phyloP scores from a whole-genome alignment of 2,888 invertebrate species.

The Ennomos quercinarius region DNA sequence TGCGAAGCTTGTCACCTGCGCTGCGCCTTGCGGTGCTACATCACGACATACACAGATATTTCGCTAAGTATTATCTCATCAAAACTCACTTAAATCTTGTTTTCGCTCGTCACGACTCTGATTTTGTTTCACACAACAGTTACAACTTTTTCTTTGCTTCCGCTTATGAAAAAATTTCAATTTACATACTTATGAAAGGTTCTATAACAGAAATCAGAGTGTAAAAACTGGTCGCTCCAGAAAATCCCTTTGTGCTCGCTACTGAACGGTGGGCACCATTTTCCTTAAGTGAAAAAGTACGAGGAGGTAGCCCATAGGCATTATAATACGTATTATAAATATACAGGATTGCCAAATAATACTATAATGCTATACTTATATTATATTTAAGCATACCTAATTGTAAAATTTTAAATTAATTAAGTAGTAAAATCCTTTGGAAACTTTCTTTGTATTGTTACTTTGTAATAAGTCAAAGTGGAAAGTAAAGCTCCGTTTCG shows the following conservation, averaged over 20 bases:
- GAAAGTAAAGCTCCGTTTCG: neutral
- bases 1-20: constrained; percentile 58
- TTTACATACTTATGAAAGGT: constrained; percentile 70
- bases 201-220: constrained; percentile 61
- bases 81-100: constrained; percentile 56
- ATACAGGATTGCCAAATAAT: constrained; percentile 17
- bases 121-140: constrained; percentile 57
- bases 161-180: constrained; percentile 61
- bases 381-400: neutral
- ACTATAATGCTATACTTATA: neutral
- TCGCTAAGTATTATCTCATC: constrained; percentile 54
- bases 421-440: no score
- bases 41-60: constrained; percentile 53
- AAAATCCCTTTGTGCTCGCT: constrained; percentile 53
- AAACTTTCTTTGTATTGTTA: no score
- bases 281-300: constrained; percentile 48
- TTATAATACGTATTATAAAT: constrained; percentile 12
- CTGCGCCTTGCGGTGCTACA: constrained; percentile 58
- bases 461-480: neutral
- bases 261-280: constrained; percentile 43
- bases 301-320: constrained; percentile 27
- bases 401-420: no score
- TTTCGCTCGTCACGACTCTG: constrained; percentile 47
- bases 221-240: constrained; percentile 56
- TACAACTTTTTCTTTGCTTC: constrained; percentile 56